Evolutionary conservation across 2,797 vertebrate species (phyloP).

Genomic region (Gymnothorax javanicus): DNA sequence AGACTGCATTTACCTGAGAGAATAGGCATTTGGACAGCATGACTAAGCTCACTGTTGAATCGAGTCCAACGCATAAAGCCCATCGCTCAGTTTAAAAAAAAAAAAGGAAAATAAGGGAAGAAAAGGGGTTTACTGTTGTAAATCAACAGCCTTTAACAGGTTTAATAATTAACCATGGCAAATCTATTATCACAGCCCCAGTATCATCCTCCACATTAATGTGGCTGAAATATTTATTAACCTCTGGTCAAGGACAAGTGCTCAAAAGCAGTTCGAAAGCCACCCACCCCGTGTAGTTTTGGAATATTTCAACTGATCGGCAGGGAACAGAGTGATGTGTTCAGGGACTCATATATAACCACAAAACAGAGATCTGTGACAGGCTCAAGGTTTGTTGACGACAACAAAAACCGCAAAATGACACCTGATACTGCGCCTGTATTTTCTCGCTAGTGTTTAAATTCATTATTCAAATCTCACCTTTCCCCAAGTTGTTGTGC

Average conservation of each 20-base stretch:
- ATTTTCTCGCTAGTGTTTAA: neutral
- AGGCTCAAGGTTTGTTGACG: constrained; percentile 44
- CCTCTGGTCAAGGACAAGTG: constrained; percentile 67
- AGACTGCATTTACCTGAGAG: constrained; percentile 38
- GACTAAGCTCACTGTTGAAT: constrained; percentile 41
- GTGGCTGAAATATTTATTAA: constrained; percentile 82
- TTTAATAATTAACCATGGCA: constrained; percentile 84
- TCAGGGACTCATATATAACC: constrained; percentile 34
- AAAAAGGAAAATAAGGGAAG: constrained; percentile 25
- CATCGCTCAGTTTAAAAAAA: constrained; percentile 4
- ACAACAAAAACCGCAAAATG: neutral
- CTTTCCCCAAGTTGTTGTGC: constrained; percentile 97
- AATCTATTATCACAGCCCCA: constrained; percentile 71
- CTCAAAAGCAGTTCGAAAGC: constrained; percentile 46
- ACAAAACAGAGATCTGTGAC: neutral
- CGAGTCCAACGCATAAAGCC: constrained; percentile 16
- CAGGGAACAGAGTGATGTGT: constrained; percentile 50
- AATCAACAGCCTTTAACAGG: constrained; percentile 70
- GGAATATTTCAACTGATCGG: constrained; percentile 57
- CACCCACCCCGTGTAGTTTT: constrained; percentile 48
- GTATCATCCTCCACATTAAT: constrained; percentile 78
- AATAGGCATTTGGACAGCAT: constrained; percentile 40
- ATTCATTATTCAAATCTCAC: constrained; percentile 64
- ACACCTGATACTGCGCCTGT: neutral
- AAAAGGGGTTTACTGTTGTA: constrained; percentile 62